Percentiles rank a stretch among this genome's conserved stretches.
These are phyloP conservation scores for Euthynnus affinis DNA, from an alignment of 2,797 vertebrate species.

Conservation along the genomic window DNA sequence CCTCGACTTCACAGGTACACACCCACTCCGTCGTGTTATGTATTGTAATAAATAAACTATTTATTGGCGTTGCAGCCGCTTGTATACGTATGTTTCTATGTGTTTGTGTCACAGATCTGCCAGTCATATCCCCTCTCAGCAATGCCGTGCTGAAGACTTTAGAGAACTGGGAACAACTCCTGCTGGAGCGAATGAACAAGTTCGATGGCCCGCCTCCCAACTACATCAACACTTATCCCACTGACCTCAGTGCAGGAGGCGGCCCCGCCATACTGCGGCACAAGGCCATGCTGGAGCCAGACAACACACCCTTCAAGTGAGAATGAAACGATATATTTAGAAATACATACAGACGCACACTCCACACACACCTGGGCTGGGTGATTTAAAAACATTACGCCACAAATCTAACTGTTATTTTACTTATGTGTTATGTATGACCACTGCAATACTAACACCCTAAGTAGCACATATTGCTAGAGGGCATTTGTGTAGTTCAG, in stretches of 20 bases:
- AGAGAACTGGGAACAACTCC: slow-evolving; percentile 97
- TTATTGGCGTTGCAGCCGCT: neutral
- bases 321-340: slow-evolving; percentile 37
- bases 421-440: too few species aligned
- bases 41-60: neutral
- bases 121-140: slow-evolving; percentile 94
- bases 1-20: slow-evolving; percentile 93
- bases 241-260: slow-evolving; percentile 89
- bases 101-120: slow-evolving; percentile 88
- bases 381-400: neutral
- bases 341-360: neutral
- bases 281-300: slow-evolving; percentile 98
- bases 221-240: slow-evolving; percentile 95
- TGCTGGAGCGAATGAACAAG: slow-evolving; percentile 94
- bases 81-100: neutral
- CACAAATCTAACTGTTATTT: neutral
- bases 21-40: slow-evolving; percentile 2
- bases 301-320: slow-evolving; percentile 99
- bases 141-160: slow-evolving; percentile 95
- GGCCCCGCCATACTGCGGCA: slow-evolving; percentile 94
- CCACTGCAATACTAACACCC: too few species aligned
- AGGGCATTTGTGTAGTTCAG: neutral
- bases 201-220: slow-evolving; percentile 97
- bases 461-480: neutral
- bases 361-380: neutral